phyloP scores from a whole-genome alignment of 2,113 vertebrate genomes.

The Lycaon pictus region DNA sequence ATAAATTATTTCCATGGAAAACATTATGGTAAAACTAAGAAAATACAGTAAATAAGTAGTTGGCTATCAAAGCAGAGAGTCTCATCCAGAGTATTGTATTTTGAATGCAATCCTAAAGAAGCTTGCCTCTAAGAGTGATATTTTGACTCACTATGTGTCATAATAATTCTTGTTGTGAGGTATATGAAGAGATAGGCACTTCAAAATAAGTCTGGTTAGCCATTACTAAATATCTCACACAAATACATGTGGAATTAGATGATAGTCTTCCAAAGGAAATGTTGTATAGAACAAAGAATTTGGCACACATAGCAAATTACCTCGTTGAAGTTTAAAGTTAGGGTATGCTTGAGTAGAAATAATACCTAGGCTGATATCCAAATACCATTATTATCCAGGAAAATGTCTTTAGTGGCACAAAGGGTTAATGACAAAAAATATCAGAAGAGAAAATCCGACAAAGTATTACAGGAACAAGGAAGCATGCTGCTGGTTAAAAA shows the following conservation, averaged over 20 bases:
- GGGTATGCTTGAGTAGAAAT: neutral
- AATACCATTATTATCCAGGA: neutral
- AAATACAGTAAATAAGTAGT: neutral
- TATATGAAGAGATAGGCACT: neutral
- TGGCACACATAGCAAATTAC: neutral
- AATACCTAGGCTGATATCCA: neutral
- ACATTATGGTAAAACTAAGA: neutral
- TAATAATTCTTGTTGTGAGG: slow-evolving; percentile 43
- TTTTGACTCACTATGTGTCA: neutral
- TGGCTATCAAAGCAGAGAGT: neutral
- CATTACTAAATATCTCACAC: neutral
- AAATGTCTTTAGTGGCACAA: neutral
- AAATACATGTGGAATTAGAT: neutral
- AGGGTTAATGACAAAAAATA: neutral
- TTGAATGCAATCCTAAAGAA: neutral
- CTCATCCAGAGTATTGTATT: neutral
- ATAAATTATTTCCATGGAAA: neutral
- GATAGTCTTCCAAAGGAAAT: slow-evolving; percentile 10
- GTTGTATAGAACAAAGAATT: neutral
- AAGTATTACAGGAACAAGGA: neutral
- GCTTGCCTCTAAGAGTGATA: neutral
- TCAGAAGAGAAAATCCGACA: neutral
- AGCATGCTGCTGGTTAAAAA: neutral
- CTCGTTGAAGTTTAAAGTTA: neutral
- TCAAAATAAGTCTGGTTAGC: neutral